These are phyloP conservation scores for Formica selysi DNA, from an alignment of 1,140 invertebrate species.

Conservation along the genomic window DNA sequence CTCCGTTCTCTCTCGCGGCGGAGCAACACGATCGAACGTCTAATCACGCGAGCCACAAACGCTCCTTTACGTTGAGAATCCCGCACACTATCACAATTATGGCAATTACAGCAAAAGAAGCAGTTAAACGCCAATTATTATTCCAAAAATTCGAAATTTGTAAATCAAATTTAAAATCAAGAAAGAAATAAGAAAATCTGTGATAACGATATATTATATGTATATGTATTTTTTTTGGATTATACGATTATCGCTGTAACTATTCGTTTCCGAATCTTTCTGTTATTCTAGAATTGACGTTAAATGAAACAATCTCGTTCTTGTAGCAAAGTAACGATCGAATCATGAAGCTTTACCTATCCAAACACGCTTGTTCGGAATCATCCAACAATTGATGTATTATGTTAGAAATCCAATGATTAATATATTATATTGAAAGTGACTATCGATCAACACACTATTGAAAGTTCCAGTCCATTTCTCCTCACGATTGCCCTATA, in stretches of 20 bases:
- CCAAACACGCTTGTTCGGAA: slow-evolving; percentile 14
- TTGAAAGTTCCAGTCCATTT: no score
- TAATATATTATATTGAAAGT: no score
- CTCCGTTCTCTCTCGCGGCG: slow-evolving; percentile 1
- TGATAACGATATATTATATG: neutral
- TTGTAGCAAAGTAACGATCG: neutral
- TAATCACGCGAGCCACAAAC: neutral
- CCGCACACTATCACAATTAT: neutral
- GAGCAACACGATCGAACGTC: slow-evolving; percentile 24
- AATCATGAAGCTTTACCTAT: slow-evolving; percentile 28
- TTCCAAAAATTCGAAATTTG: no score
- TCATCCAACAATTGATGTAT: neutral
- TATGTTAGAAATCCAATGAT: neutral
- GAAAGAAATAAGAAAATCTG: no score
- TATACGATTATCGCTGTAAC: neutral
- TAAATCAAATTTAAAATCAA: no score
- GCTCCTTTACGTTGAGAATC: neutral
- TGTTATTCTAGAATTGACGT: neutral
- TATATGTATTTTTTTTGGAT: neutral
- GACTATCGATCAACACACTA: no score
- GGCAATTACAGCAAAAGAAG: neutral
- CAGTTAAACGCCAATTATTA: no score
- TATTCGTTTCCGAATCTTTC: no score
- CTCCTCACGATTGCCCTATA: no score
- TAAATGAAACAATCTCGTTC: slow-evolving; percentile 18